Percentiles rank a stretch among this genome's conserved stretches.
Conservation (phyloP, 2,797 vertebrate genomes). For the Clangula hyemalis region DNA sequence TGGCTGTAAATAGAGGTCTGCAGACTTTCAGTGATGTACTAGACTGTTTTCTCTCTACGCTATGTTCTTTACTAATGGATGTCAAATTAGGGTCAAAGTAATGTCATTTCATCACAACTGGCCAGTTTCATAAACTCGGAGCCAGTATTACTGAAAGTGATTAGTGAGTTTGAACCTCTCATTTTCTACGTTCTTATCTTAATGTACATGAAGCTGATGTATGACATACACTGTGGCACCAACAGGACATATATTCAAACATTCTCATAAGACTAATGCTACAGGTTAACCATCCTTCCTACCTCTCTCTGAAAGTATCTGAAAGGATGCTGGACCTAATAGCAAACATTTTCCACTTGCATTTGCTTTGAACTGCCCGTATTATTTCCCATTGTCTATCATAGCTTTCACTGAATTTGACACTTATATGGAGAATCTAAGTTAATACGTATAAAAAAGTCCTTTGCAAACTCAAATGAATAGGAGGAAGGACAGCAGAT, state of each 20-base stretch:
- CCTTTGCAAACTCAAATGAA: neutral
- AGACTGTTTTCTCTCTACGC: neutral
- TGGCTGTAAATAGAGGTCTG: neutral
- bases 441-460: neutral
- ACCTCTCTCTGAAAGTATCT: neutral
- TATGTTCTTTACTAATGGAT: neutral
- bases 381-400: neutral
- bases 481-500: neutral
- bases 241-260: neutral
- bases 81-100: neutral
- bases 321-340: neutral
- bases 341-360: neutral
- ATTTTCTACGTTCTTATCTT: neutral
- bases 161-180: neutral
- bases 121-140: neutral
- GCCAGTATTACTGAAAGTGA: neutral
- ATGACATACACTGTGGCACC: neutral
- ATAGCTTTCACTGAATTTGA: neutral
- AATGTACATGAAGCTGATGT: neutral
- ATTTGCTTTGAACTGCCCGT: neutral
- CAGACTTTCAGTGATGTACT: neutral
- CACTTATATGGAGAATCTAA: neutral
- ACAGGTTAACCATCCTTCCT: neutral
- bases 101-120: neutral
- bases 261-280: neutral